Conservation (phyloP, 2,888 invertebrate species). For the Erebia palarica region DNA sequence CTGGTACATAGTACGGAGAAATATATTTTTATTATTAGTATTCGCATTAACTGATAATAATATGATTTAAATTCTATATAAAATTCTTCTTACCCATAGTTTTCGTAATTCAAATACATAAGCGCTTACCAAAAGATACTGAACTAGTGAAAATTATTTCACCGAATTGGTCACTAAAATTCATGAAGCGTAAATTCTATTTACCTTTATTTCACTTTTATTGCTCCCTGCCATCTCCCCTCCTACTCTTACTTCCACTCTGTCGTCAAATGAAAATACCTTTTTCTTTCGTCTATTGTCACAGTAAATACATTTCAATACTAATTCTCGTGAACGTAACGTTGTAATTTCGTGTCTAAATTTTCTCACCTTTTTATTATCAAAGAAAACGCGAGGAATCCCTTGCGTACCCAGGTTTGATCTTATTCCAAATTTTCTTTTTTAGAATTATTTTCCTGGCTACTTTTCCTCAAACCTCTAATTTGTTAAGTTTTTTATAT, state of each 20-base stretch:
- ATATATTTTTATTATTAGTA: no score
- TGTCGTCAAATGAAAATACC: conserved; percentile 61
- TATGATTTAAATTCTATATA: no score
- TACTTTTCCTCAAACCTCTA: background rate
- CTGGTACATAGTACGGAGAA: no score
- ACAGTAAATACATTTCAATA: conserved; percentile 69
- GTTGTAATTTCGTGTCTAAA: conserved; percentile 55
- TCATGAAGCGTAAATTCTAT: conserved; percentile 80
- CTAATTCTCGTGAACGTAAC: conserved; percentile 61
- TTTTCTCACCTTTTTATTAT: conserved; percentile 55
- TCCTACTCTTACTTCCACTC: conserved; percentile 29
- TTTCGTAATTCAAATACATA: background rate
- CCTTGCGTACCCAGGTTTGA: conserved; percentile 26
- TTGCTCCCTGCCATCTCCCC: conserved; percentile 64
- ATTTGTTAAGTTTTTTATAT: background rate
- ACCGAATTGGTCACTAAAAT: conserved; percentile 79
- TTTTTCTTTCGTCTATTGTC: conserved; percentile 62
- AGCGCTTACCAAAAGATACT: conserved; percentile 55
- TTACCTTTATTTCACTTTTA: conserved; percentile 80
- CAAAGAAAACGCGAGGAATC: conserved; percentile 52
- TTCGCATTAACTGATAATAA: no score
- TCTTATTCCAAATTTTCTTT: conserved; percentile 14
- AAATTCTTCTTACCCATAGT: no score
- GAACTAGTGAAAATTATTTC: conserved; percentile 80
- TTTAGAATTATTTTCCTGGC: conserved; percentile 9